A percentile compares a stretch with the other conserved stretches of the same genome.
Conservation (phyloP, 2,888 invertebrate species). For the Stenchaetothrips biformis region DNA sequence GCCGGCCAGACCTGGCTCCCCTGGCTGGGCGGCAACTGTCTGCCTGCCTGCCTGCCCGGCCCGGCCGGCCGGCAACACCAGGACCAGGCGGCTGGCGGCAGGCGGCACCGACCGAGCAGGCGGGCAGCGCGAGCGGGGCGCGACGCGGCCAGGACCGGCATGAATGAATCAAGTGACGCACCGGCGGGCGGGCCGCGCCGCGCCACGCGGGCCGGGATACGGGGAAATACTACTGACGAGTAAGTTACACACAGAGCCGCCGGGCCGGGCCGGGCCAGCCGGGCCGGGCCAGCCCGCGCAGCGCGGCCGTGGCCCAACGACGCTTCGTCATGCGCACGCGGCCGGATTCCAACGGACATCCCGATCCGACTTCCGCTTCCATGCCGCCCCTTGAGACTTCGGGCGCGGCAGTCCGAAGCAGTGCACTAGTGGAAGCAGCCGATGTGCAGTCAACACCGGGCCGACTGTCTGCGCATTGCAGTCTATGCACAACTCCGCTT, state of each 20-base stretch:
- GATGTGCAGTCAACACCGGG: too few species aligned
- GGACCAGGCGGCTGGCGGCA: neutral
- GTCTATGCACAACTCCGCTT: too few species aligned
- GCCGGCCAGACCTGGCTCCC: slow-evolving; percentile 36
- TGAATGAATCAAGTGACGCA: slow-evolving; percentile 31
- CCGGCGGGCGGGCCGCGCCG: slow-evolving; percentile 31
- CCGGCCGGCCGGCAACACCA: neutral
- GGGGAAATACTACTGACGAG: slow-evolving; percentile 27
- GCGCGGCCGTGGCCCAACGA: too few species aligned
- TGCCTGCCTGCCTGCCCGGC: neutral
- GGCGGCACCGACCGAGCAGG: neutral
- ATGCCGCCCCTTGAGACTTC: too few species aligned
- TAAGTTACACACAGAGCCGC: slow-evolving; percentile 33
- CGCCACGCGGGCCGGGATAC: slow-evolving; percentile 25
- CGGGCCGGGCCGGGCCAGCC: slow-evolving; percentile 45
- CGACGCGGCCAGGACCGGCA: slow-evolving; percentile 28
- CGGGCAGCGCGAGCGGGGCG: neutral
- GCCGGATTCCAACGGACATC: neutral
- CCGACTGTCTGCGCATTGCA: too few species aligned
- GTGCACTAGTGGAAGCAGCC: too few species aligned
- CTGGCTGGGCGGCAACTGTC: neutral
- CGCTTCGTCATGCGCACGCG: neutral
- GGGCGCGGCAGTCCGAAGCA: too few species aligned
- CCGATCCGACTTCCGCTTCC: neutral
- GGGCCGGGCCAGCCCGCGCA: neutral